Evolutionary conservation across 2,797 vertebrate species (phyloP), one percentile per base, ranked within the genome.

Genomic region (Oreonectes daqikongensis): DNA sequence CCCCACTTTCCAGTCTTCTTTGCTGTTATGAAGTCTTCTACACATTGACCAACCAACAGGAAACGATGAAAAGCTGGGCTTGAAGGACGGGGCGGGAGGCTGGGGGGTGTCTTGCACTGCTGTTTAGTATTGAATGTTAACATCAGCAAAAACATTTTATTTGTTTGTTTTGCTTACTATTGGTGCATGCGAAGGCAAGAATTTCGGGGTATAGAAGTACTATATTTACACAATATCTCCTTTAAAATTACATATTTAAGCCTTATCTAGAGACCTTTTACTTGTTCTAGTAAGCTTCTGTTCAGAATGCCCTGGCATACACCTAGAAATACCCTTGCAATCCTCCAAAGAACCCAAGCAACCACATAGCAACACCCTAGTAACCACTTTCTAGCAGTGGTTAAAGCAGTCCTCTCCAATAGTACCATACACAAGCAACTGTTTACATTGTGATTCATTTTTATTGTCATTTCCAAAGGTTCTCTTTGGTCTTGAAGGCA

Each of bases 131-230:
- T 81, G 85, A 82, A 88, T 86, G 85, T 86, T 77, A 78, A 86
- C 87, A 84, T 93, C 90, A 92, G 85, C 84, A 85, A 67, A 83
- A 88, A 87, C 85, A 87, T 87, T 90, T 89, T 85, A 85, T 89
- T 89, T 90, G 90, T 90, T 93, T 61, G 15, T 61, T 67, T 28
- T 59, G 52, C 74, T 69, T 78, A 10, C 59, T 72, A 73, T 48
- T 3, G 5, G 4, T 28, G 18, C 53, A 35, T 35, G 61, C 35
- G 6, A 18, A 57, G 63, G 22, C n/a, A 24, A 67, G 38, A 52
- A n/a, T n/a, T n/a, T n/a, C n/a, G n/a, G n/a, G n/a, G n/a, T n/a
- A n/a, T n/a, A n/a, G n/a, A n/a, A n/a, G n/a, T n/a, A n/a, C n/a
- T n/a, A n/a, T 35, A 35, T 35, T 35, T 35, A 35, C 4, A 35